Base-by-base conservation (phyloP, 2,113 vertebrate genomes). In the Bambusicola thoracicus region DNA sequence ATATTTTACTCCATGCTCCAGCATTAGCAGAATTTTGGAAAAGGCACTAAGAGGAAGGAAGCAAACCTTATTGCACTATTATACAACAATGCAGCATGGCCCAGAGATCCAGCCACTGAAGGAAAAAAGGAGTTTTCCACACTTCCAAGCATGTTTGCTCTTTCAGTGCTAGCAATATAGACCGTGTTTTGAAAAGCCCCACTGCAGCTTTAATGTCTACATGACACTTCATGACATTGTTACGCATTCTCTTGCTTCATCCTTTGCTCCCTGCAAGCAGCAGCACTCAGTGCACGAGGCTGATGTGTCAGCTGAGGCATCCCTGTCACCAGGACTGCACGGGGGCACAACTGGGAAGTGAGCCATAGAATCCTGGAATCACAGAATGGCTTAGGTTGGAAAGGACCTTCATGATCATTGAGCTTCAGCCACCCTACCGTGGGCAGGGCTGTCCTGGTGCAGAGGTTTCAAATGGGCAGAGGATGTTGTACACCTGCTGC, bases 51-150 rank as follows among this genome's bases (percentile, higher is more conserved):
- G 40, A 38, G 6, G 72, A 82, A 91, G 56, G 51, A 74, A 81
- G 30, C 19, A 75, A 90, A 55, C 10, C 43, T 14, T 49, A 3
- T 7, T 20, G n/a, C 1, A 0, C 38, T 63, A 2, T 36, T 17
- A 7, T 7, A 69, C 27, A 44, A 2, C 2, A 43, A 48, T 0
- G 2, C 11, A 12, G 21, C 0, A 13, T 4, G 29, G 48, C 21
- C 58, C 65, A 38, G 68, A 85, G 38, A 44, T 48, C n/a, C 79
- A 74, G 44, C 11, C 43, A 8, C 76, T 43, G 8, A 4, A 48
- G 30, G 59, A 73, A 72, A 72, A 53, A 85, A 30, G 2, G 32
- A 53, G 27, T 2, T 53, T 87, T 51, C 22, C 24, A 7, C 36
- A 51, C 8, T 34, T 90, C 34, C 43, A 78, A 10, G 40, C 36